Conservation (phyloP, 2,888 invertebrate genomes). For the Steinernema carpocapsae region DNA sequence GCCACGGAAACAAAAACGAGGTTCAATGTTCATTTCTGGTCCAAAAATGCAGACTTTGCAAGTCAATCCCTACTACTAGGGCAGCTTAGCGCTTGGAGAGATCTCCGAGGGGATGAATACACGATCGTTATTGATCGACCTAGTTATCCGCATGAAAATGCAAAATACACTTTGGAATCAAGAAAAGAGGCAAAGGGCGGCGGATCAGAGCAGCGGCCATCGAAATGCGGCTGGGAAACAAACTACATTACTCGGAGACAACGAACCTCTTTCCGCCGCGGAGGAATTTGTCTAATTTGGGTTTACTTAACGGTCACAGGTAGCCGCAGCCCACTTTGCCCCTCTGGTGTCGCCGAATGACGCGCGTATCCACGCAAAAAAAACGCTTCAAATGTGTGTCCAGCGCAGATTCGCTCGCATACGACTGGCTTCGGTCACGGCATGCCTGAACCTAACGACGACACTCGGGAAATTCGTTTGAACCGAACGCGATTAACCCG, state of each 20-base stretch:
- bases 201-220: background rate
- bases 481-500: conserved; percentile 7
- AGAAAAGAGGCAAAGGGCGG: background rate
- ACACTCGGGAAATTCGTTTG: too few species aligned
- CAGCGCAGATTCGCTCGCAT: background rate
- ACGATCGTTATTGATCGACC: conserved; percentile 33
- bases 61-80: background rate
- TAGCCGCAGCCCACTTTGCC: conserved; percentile 1
- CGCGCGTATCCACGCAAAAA: background rate
- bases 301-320: conserved; percentile 11
- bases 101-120: conserved; percentile 18
- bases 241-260: conserved; percentile 14
- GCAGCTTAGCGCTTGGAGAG: background rate
- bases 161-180: conserved; percentile 1
- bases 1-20: background rate
- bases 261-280: background rate
- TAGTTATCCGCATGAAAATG: conserved; percentile 25
- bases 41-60: background rate
- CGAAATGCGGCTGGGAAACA: background rate
- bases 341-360: background rate
- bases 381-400: conserved; percentile 6
- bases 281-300: conserved; percentile 29
- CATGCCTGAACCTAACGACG: conserved; percentile 7
- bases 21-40: too few species aligned
- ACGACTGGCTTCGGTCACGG: background rate